Conservation (phyloP, 2,888 invertebrate genomes). For the Halocaridina rubra region DNA sequence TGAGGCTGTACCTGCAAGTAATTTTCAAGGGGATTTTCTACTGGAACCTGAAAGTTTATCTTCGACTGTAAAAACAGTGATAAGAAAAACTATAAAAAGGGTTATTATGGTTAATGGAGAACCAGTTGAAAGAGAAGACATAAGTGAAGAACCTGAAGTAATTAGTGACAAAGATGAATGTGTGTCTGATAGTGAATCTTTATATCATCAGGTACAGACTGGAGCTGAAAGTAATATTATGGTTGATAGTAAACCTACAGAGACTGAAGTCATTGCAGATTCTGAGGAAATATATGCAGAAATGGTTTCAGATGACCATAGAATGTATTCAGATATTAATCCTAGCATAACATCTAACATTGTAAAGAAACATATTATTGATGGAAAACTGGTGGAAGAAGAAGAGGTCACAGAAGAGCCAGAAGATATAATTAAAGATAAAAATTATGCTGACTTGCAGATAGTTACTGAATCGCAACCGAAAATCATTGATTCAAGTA, state of each 20-base stretch:
- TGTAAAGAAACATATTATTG: slow-evolving; percentile 1
- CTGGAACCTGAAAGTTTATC: slow-evolving; percentile 22
- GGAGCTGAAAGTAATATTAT: too few relatives aligned
- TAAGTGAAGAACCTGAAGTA: neutral
- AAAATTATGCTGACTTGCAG: too few relatives aligned
- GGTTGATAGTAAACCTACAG: slow-evolving; percentile 27
- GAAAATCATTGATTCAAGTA: slow-evolving; percentile 1
- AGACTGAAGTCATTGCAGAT: slow-evolving; percentile 41
- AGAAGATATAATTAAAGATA: slow-evolving; percentile 41
- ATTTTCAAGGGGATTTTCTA: neutral
- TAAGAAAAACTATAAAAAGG: slow-evolving; percentile 23
- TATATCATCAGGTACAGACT: too few relatives aligned
- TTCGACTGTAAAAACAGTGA: slow-evolving; percentile 10
- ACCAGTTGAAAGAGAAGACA: neutral
- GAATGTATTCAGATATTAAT: too few relatives aligned
- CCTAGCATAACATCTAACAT: too few relatives aligned
- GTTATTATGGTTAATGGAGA: slow-evolving; percentile 17
- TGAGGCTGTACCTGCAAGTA: too few relatives aligned
- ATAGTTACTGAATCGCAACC: neutral
- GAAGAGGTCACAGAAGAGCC: slow-evolving; percentile 25
- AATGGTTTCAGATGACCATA: neutral
- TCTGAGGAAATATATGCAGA: neutral
- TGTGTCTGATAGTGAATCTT: too few relatives aligned
- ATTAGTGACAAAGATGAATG: neutral
- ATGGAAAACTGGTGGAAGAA: neutral